A percentile compares a stretch with the other conserved stretches of the same genome.
Evolutionary conservation across 2,113 vertebrate species (phyloP).

Genomic region (Mirza zaza): DNA sequence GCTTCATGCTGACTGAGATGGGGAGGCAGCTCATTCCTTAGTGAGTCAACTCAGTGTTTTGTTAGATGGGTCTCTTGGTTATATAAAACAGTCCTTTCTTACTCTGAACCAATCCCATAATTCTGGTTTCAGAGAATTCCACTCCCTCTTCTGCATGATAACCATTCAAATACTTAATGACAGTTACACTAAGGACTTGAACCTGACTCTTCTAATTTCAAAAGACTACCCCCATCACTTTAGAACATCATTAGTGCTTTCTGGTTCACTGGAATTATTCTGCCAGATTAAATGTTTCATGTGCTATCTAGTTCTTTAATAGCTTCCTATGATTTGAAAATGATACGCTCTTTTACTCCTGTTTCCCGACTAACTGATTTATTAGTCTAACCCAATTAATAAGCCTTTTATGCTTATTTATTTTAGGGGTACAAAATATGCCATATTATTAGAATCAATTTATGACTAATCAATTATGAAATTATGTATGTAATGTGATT

Average conservation of each 20-base stretch:
- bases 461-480: not conserved
- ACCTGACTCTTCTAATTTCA: constrained; percentile 3
- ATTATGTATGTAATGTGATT: not conserved
- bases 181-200: not conserved
- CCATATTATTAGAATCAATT: not conserved
- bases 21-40: not conserved
- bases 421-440: not conserved
- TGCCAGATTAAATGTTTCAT: constrained; percentile 1
- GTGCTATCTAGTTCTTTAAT: not conserved
- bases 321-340: constrained; percentile 6
- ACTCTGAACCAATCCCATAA: not conserved
- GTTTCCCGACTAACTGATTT: not conserved
- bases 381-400: constrained; percentile 1
- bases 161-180: not conserved
- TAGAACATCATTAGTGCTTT: not conserved
- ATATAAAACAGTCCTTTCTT: not conserved
- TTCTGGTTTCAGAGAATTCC: not conserved
- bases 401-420: constrained; percentile 2
- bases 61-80: not conserved
- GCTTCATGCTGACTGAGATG: not conserved
- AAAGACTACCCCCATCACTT: not conserved
- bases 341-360: not conserved
- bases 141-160: not conserved
- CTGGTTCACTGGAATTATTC: not conserved
- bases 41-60: not conserved